These are phyloP conservation scores for Hydropotes inermis DNA, from an alignment of 2,113 vertebrate species.

Conservation along the genomic window DNA sequence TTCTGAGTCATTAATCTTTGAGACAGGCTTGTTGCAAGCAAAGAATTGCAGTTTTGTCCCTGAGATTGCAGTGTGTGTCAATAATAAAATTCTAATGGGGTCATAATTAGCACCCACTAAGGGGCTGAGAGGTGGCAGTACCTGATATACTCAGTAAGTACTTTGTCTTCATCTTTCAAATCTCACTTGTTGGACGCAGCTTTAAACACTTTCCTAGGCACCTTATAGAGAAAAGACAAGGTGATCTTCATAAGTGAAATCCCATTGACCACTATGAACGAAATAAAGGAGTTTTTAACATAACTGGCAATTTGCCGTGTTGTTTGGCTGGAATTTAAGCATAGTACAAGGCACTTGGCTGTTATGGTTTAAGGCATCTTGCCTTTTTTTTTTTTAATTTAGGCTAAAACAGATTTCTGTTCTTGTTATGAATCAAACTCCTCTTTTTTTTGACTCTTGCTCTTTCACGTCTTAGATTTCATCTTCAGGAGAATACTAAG, in stretches of 20 bases:
- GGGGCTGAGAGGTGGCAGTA: not conserved
- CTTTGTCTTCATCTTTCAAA: slow-evolving; percentile 33
- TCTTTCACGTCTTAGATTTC: not conserved
- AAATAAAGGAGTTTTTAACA: not conserved
- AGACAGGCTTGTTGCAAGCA: not conserved
- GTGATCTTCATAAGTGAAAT: not conserved
- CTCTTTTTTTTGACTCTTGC: not conserved
- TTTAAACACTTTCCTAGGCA: not conserved
- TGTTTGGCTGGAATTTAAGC: not conserved
- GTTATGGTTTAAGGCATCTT: not conserved
- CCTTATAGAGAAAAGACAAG: not conserved
- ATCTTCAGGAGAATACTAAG: not conserved
- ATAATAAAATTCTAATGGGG: slow-evolving; percentile 43
- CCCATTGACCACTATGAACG: not conserved
- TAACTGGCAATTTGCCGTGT: not conserved
- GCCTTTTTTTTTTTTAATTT: not conserved
- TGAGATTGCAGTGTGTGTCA: slow-evolving; percentile 3
- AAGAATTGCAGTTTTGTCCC: not conserved
- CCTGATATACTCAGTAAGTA: not conserved
- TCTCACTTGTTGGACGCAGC: not conserved
- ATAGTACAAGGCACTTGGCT: not conserved
- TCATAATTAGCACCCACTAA: slow-evolving; percentile 11
- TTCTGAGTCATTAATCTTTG: slow-evolving; percentile 55
- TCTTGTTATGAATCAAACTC: not conserved
- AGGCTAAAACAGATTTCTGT: not conserved